phyloP scores from a whole-genome alignment of 92 coral and sea anemone genomes.

The Epizoanthus fatuus region DNA sequence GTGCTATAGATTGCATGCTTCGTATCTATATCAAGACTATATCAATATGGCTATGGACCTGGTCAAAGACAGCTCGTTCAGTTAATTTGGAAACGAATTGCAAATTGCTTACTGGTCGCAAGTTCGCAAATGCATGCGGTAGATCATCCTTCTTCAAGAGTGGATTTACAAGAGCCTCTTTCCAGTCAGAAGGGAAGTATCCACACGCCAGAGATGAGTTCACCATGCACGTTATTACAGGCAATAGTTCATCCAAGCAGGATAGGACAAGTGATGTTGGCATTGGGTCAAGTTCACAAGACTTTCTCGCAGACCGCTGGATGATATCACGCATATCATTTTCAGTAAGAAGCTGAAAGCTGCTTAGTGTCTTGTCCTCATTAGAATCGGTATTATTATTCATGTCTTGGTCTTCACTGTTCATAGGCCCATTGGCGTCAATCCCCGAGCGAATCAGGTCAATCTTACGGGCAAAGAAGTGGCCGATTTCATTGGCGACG shows the following conservation, averaged over 20 bases:
- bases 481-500: conserved; percentile 15
- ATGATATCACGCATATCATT: not conserved
- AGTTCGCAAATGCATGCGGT: not conserved
- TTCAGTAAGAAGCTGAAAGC: not conserved
- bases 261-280: not conserved
- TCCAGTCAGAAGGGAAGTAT: not conserved
- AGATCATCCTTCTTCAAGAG: not conserved
- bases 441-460: conserved; percentile 25
- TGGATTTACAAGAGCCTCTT: not conserved
- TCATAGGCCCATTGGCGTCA: conserved; percentile 25
- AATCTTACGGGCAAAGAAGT: conserved; percentile 32
- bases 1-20: too few species aligned
- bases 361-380: conserved; percentile 10
- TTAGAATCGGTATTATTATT: conserved; percentile 1
- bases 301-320: not conserved
- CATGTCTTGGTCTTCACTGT: not conserved
- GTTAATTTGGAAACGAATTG: conserved; percentile 34
- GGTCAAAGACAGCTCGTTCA: conserved; percentile 39
- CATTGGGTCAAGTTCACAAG: not conserved
- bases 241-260: not conserved
- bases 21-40: too few species aligned
- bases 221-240: not conserved
- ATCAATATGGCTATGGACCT: not conserved
- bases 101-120: conserved; percentile 45
- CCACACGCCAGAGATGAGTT: not conserved